phyloP scores from a whole-genome alignment of 2,797 vertebrate genomes.

The Monodelphis domestica region DNA sequence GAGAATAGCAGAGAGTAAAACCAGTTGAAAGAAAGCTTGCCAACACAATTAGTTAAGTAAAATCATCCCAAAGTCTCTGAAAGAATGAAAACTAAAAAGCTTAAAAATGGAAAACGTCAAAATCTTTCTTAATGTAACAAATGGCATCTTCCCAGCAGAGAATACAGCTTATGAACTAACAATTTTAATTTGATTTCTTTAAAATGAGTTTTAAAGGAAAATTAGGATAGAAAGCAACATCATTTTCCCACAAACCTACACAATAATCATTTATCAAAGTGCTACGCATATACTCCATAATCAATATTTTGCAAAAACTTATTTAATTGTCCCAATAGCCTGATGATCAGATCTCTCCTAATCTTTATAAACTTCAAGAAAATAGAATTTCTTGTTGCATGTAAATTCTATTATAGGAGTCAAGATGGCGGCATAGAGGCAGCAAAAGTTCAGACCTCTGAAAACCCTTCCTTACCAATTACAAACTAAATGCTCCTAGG shows the following conservation, averaged over 20 bases:
- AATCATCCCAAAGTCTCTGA: not conserved
- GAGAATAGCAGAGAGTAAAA: not conserved
- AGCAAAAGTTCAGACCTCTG: too few species aligned
- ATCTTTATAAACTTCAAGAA: not conserved
- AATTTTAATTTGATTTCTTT: not conserved
- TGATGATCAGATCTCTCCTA: not conserved
- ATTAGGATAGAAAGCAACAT: not conserved
- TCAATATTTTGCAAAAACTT: not conserved
- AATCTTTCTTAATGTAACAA: not conserved
- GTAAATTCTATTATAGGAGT: not conserved
- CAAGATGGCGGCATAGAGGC: too few species aligned
- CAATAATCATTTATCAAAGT: not conserved
- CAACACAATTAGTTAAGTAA: not conserved
- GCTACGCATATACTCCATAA: not conserved
- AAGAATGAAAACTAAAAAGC: not conserved
- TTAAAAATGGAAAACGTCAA: not conserved
- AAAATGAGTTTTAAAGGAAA: not conserved
- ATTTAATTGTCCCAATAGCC: too few species aligned
- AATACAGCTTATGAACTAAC: not conserved
- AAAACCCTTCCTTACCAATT: too few species aligned
- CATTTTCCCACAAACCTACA: not conserved
- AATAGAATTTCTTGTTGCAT: slow-evolving; percentile 13
- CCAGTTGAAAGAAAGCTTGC: not conserved
- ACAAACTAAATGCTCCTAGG: too few species aligned
- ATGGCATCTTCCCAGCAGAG: not conserved